A percentile compares a stretch with the other conserved stretches of the same genome.
phyloP scores from a whole-genome alignment of 1,140 invertebrate species.

The Drosophila grimshawi region DNA sequence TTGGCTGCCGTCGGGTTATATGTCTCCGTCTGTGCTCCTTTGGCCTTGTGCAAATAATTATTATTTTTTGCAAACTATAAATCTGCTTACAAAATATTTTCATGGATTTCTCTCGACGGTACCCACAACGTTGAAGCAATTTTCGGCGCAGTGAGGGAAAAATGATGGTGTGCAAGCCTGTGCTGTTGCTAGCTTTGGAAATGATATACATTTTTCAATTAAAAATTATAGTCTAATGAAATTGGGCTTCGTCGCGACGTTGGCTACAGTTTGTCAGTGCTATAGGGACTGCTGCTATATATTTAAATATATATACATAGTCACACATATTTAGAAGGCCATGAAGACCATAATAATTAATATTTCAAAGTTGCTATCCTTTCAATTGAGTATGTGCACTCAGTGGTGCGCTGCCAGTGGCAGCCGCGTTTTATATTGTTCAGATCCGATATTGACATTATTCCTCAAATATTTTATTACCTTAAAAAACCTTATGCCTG shows the following conservation, averaged over 20 bases:
- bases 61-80: slow-evolving; percentile 78
- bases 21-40: slow-evolving; percentile 43
- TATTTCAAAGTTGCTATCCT: too few relatives aligned
- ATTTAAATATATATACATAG: too few relatives aligned
- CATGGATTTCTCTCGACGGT: slow-evolving; percentile 57
- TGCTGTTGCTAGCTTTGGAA: slow-evolving; percentile 50
- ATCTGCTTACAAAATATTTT: slow-evolving; percentile 78
- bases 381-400: too few relatives aligned
- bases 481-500: slow-evolving; percentile 21
- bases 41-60: slow-evolving; percentile 76
- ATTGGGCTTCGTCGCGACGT: slow-evolving; percentile 54
- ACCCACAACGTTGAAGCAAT: slow-evolving; percentile 26
- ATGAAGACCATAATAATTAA: too few relatives aligned
- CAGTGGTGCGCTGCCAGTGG: too few relatives aligned
- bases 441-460: slow-evolving; percentile 19
- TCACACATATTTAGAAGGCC: too few relatives aligned
- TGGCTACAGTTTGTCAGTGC: slow-evolving; percentile 33
- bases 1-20: slow-evolving; percentile 1
- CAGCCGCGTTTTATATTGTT: too few relatives aligned
- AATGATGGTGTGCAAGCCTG: slow-evolving; percentile 31
- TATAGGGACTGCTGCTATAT: not conserved
- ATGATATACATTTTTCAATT: slow-evolving; percentile 78
- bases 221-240: slow-evolving; percentile 76
- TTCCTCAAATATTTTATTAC: slow-evolving; percentile 63
- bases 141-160: not conserved